Base-by-base conservation (phyloP, 92 coral and sea anemone species). In the Bergia puertoricense region DNA sequence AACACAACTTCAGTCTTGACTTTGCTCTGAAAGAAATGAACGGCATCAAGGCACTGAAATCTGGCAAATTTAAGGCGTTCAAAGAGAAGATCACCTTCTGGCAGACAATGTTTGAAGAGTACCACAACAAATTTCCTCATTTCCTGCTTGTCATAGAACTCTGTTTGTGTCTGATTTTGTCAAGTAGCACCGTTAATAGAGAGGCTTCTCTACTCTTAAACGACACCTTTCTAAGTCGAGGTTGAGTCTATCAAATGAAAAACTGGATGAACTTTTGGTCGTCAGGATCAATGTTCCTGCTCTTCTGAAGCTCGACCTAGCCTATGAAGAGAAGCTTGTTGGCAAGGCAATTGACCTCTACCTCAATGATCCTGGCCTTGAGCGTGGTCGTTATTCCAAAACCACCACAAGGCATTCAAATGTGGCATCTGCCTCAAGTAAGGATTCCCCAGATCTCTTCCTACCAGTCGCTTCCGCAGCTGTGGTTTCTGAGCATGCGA, bases 101-200 rank as follows among this genome's bases (percentile, higher is more conserved):
- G 90, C 85, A 88, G 90, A 51, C 42, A 16, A 46, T 79, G 78
- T 87, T 87, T 67, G 86, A 80, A 42, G 77, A 65, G 57, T 80
- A 67, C 30, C 77, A 68, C 22, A 15, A 88, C 73, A 79, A 45
- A 48, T 71, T 88, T 16, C 90, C 90, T 8, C 90, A 88, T 88
- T 88, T 88, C 86, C 86, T 88, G 8, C 90, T 88, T 71, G 30
- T 88, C 68, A 88, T 88, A 88, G 90, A 88, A 39, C 82, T 81
- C 81, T 88, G 90, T 48, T 84, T 88, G 86, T 88, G 86, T 8
- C 86, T 88, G 59, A 88, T 81, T 42, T 54, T 88, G 81, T 88
- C 81, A 48, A 88, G 90, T 48, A 80, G 86, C 90, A 88, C 86
- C 4, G 86, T 88, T 30, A 81, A n/a, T n/a, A 80, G 81, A 88